phyloP scores from a whole-genome alignment of 2,797 vertebrate genomes.

The Lacerta bilineata region DNA sequence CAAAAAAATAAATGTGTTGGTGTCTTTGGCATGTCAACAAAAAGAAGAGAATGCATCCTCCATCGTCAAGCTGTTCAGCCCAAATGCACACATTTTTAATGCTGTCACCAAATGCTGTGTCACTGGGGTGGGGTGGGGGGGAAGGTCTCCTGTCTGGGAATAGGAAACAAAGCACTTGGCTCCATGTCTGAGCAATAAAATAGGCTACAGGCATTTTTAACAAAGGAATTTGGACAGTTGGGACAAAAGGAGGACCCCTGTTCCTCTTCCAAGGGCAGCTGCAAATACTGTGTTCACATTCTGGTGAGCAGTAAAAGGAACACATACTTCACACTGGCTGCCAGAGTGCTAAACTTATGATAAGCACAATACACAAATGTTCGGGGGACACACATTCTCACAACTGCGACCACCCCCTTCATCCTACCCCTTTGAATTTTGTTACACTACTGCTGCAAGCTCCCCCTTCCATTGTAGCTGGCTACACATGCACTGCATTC shows the following conservation, averaged over 20 bases:
- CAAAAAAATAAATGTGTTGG: conserved; percentile 32
- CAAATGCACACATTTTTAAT: conserved; percentile 17
- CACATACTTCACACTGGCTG: not conserved
- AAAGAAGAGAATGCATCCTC: conserved; percentile 25
- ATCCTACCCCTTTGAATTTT: not conserved
- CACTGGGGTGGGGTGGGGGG: not conserved
- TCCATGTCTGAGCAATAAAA: not conserved
- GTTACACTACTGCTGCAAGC: too few species aligned
- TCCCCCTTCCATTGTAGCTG: not conserved
- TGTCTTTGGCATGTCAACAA: conserved; percentile 42
- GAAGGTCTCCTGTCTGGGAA: not conserved
- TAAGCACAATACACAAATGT: too few species aligned
- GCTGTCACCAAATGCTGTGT: conserved; percentile 12
- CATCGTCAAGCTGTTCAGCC: conserved; percentile 20
- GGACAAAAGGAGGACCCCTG: conserved; percentile 16
- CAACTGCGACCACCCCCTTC: not conserved
- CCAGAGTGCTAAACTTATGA: not conserved
- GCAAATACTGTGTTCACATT: conserved; percentile 6
- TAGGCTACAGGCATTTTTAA: conserved; percentile 3
- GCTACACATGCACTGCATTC: too few species aligned
- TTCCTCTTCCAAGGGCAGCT: conserved; percentile 29
- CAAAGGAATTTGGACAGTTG: conserved; percentile 32
- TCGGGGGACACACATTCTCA: not conserved
- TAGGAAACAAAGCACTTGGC: conserved; percentile 28
- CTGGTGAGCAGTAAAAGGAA: not conserved